Percentiles rank a stretch among this genome's conserved stretches.
Conservation (phyloP, 2,888 invertebrate species). For the Adelphocoris suturalis region DNA sequence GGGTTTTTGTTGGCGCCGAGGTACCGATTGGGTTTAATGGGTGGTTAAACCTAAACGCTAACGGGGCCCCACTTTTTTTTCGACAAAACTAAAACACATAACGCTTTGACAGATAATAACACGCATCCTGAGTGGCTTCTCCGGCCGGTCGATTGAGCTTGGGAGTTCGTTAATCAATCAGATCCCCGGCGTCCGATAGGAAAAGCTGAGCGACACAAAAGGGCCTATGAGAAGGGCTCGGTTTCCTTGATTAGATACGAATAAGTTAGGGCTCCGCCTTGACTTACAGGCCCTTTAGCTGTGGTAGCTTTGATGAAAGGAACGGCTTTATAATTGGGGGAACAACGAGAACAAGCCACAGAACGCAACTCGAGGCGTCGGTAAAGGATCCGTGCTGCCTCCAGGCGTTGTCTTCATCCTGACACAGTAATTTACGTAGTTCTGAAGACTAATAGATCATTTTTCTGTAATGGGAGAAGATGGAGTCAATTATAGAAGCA, state of each 20-base stretch:
- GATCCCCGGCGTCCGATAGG: conserved; percentile 45
- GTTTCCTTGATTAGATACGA: conserved; percentile 58
- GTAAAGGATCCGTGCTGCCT: conserved; percentile 35
- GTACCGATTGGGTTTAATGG: conserved; percentile 59
- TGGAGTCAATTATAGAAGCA: conserved; percentile 6
- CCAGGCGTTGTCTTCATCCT: conserved; percentile 10
- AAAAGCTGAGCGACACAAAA: conserved; percentile 38
- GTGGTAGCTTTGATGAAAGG: conserved; percentile 52
- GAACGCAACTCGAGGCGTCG: conserved; percentile 30
- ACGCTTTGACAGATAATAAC: conserved; percentile 62
- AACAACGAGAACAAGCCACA: conserved; percentile 18
- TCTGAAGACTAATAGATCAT: conserved; percentile 9
- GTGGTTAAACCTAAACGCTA: conserved; percentile 58
- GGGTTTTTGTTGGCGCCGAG: conserved; percentile 42
- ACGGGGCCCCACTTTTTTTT: conserved; percentile 36
- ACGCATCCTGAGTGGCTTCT: conserved; percentile 64
- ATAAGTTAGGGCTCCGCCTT: conserved; percentile 43
- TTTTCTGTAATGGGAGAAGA: conserved; percentile 20
- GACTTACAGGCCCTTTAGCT: neutral
- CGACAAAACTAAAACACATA: conserved; percentile 59
- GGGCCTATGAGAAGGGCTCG: neutral
- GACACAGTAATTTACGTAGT: conserved; percentile 53
- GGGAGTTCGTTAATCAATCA: conserved; percentile 66
- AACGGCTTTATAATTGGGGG: conserved; percentile 67
- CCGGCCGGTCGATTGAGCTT: conserved; percentile 63